Base-by-base conservation (phyloP, 2,113 vertebrate genomes). In the Tyrannus savana region DNA sequence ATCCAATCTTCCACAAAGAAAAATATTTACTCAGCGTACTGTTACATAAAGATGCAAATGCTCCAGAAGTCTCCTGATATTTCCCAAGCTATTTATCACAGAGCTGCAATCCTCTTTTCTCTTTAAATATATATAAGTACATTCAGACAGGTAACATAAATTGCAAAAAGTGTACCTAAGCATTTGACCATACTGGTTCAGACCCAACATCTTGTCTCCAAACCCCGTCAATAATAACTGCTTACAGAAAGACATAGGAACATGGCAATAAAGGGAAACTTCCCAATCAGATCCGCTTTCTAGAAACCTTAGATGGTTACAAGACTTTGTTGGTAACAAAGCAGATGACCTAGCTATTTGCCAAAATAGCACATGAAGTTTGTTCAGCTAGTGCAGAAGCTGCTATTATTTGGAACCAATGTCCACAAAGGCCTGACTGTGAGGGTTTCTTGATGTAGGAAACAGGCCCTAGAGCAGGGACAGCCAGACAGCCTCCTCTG, bases 21-120 rank as follows among this genome's bases (percentile, higher is more conserved):
- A 94, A 86, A 90, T n/a, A 90, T 75, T 90, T 92, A 72, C 47
- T 89, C 35, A 39, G 19, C 18, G 13, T 10, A 66, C 18, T 33
- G 19, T 84, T 87, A 76, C 21, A 68, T 53, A 81, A 59, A 94
- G 62, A 68, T 47, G n/a, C 1, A 2, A 76, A 49, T 58, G 31
- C 30, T 82, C 37, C 27, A 55, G 33, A 60, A 83, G 35, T 62
- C 42, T 87, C 73, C n/a, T 30, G 47, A 28, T 59, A 76, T 35
- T 84, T 84, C 42, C 73, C 53, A 80, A 80, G 42, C 63, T 80
- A 39, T 76, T 92, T 84, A 53, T 76, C 53, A 53, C 27, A 56
- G 17, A 78, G 13, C 49, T 69, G n/a, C 24, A 21, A 63, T 67
- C n/a, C 24, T 53, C n/a, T 67, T 41, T n/a, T 4, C 14, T 11